Percentiles rank a stretch among this genome's conserved stretches.
phyloP scores from a whole-genome alignment of 2,888 invertebrate genomes.

The Cryptus viduatorius region DNA sequence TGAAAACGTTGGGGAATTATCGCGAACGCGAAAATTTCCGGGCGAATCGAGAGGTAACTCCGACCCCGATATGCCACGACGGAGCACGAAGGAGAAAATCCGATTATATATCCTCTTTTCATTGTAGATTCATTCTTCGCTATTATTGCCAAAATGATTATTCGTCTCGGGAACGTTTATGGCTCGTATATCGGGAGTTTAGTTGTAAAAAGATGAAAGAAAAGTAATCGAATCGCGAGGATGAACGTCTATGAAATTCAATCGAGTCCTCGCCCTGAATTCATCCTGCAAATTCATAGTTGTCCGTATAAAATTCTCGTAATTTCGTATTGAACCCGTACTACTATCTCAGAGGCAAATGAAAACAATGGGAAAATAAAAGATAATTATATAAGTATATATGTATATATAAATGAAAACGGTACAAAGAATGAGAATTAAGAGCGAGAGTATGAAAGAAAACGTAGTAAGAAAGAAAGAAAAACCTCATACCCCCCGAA shows the following conservation, averaged over 20 bases:
- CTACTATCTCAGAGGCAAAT: constrained; percentile 34
- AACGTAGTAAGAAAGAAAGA: constrained; percentile 42
- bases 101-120: not conserved
- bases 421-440: constrained; percentile 43
- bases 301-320: constrained; percentile 52
- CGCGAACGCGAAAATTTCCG: constrained; percentile 17
- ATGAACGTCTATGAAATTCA: constrained; percentile 44
- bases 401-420: constrained; percentile 39
- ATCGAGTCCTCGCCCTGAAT: constrained; percentile 34
- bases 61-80: not conserved
- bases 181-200: not conserved
- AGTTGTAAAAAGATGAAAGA: not conserved
- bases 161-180: not conserved
- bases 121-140: not conserved
- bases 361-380: constrained; percentile 28
- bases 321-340: constrained; percentile 34
- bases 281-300: constrained; percentile 45
- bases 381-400: constrained; percentile 2
- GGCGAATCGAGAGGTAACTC: not conserved
- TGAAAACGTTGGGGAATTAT: not conserved
- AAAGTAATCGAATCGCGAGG: not conserved
- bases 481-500: constrained; percentile 52
- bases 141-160: constrained; percentile 2
- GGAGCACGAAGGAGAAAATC: not conserved
- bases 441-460: constrained; percentile 54